Conservation (phyloP, 2,113 vertebrate species). For the zebrafish (Danio rerio) region DNA sequence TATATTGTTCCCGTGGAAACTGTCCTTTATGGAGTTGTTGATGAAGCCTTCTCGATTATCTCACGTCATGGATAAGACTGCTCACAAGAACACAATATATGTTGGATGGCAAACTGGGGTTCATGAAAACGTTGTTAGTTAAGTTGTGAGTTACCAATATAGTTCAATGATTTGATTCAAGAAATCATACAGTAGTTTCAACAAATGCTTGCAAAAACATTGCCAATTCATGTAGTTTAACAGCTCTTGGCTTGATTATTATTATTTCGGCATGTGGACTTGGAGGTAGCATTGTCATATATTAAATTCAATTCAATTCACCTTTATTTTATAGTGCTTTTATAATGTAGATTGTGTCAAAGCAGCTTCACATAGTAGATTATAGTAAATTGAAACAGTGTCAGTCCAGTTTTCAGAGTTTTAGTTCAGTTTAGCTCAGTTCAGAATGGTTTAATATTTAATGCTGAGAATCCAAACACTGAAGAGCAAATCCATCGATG, state of each 20-base stretch:
- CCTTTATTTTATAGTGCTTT: too few species aligned
- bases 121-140: not conserved
- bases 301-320: too few species aligned
- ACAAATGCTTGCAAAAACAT: not conserved
- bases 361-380: too few species aligned
- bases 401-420: too few species aligned
- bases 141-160: not conserved
- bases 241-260: not conserved
- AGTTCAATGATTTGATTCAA: not conserved
- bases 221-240: not conserved
- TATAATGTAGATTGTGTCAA: too few species aligned
- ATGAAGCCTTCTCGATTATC: constrained; percentile 15
- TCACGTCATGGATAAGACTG: constrained; percentile 17
- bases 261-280: too few species aligned
- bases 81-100: constrained; percentile 15
- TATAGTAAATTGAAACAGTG: too few species aligned
- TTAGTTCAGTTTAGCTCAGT: too few species aligned
- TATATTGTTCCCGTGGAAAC: constrained; percentile 55
- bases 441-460: too few species aligned
- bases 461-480: too few species aligned
- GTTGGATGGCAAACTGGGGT: not conserved
- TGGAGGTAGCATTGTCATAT: too few species aligned
- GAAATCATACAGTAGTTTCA: not conserved
- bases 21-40: constrained; percentile 23
- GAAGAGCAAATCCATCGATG: too few species aligned